Base-by-base conservation (phyloP, 1,140 invertebrate species). In the Pseudachorutes palmiensis region DNA sequence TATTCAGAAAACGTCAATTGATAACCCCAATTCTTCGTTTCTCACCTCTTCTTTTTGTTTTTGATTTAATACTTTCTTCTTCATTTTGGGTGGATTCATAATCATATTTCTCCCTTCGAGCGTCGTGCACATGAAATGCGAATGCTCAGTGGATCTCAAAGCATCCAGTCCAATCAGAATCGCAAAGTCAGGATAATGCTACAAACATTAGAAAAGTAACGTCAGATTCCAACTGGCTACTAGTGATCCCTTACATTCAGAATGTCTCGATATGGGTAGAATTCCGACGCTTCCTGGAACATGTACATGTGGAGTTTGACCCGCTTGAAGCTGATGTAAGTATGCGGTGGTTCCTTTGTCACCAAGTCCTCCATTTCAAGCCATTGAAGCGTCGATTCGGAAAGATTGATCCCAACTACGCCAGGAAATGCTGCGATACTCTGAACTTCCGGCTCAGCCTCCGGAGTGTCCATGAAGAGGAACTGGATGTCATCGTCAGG, bases 121-220 rank as follows among this genome's bases (percentile, higher is more conserved):
- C 1, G 68, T 68, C 22, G 65, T 24, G 60, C 71, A 73, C 24
- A 70, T 32, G 30, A 62, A 72, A 58, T 70, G 67, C 3, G 33
- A 24, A 2, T 72, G 55, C 0, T 65, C 68, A 0, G 71, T 72
- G 63, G 62, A 28, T 66, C 55, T 30, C 9, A 2, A 1, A 3
- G 33, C 19, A 63, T 73, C 71, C 2, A 66, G 9, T 61, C 71
- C 71, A 12, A 73, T 32, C 1, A 73, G 45, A 66, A 73, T 69
- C 0, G 71, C 60, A 28, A 67, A 63, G 41, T 73, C 71, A 0
- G 71, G 71, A 32, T 73, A 73, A 26, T 68, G 62, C 71, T 72
- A 45, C 5, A 22, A 49, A 28, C 14, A n/a, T 32, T 12, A 3
- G 14, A 29, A 30, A 14, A 22, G n/a, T n/a, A n/a, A n/a, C n/a